A percentile compares a stretch with the other conserved stretches of the same genome.
phyloP scores from a whole-genome alignment of 2,797 vertebrate genomes.

The Acrossocheilus wenchowensis region DNA sequence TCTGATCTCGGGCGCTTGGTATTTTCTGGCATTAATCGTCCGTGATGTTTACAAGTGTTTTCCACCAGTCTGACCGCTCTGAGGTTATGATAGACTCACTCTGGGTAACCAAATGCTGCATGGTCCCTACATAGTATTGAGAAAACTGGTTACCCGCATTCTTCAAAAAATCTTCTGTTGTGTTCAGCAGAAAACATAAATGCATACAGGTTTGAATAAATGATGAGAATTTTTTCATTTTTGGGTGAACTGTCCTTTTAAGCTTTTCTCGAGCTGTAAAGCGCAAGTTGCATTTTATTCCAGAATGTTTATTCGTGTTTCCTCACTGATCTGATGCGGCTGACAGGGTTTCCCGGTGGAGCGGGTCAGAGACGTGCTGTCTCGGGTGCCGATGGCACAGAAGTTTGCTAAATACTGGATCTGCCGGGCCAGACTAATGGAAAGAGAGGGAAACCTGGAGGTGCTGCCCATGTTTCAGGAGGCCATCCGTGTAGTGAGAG shows the following conservation, averaged over 20 bases:
- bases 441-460: slow-evolving; percentile 79
- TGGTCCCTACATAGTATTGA: no score
- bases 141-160: no score
- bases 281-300: no score
- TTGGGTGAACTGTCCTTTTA: no score
- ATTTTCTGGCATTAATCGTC: not conserved
- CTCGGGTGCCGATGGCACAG: slow-evolving; percentile 80
- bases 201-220: no score
- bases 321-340: not conserved
- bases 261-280: no score
- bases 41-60: not conserved
- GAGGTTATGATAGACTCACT: not conserved
- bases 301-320: no score
- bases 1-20: no score
- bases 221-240: no score
- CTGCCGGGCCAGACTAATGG: slow-evolving; percentile 84
- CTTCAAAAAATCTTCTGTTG: no score
- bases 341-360: slow-evolving; percentile 74
- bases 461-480: slow-evolving; percentile 83
- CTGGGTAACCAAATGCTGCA: not conserved
- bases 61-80: not conserved
- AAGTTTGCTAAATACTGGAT: slow-evolving; percentile 93
- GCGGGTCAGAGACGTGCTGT: slow-evolving; percentile 76
- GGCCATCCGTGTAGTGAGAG: slow-evolving; percentile 81
- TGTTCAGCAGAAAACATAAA: no score